These are phyloP conservation scores for human DNA, from an alignment of 2,113 vertebrate genomes.

Conservation along the genomic window GRCh38 chr4:74164001-74164500, in stretches of 20 bases:
- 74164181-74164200: constrained; percentile 21
- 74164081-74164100: no score
- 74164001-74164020: no score
- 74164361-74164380: neutral
- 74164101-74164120: no score
- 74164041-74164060: no score
- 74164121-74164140: no score
- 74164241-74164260: neutral
- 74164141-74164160: no score
- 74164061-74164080: no score
- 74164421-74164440: neutral
- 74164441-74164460: constrained; percentile 10
- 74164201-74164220: neutral
- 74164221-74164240: constrained; percentile 26
- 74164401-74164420: neutral
- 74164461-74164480: neutral
- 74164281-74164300: neutral
- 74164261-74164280: neutral
- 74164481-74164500: neutral
- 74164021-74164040: no score
- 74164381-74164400: constrained; percentile 6
- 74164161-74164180: no score
- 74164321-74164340: neutral
- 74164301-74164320: neutral
- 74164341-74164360: neutral